Conservation (phyloP, 2,113 vertebrate species). For the Sigmodon hispidus region DNA sequence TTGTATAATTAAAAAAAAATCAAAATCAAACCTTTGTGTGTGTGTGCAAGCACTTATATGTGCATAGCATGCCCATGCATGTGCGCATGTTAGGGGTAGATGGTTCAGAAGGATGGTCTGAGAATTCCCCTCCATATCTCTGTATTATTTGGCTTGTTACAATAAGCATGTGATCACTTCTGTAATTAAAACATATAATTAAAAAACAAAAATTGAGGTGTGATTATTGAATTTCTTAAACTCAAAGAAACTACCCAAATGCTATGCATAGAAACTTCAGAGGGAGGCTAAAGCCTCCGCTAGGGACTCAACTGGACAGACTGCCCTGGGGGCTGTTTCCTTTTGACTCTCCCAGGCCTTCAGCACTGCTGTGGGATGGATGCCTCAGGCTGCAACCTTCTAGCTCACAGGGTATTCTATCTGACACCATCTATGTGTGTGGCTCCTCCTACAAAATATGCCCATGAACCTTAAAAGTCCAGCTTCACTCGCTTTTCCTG, state of each 20-base stretch:
- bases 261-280: not conserved
- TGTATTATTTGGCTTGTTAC: slow-evolving; percentile 4
- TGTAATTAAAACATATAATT: not conserved
- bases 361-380: not conserved
- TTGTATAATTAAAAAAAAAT: slow-evolving; percentile 31
- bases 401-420: not conserved
- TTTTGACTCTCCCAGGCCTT: not conserved
- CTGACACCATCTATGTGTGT: not conserved
- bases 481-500: not conserved
- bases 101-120: not conserved
- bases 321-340: not conserved
- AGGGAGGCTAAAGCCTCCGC: too few species aligned
- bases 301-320: not conserved
- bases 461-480: not conserved
- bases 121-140: not conserved
- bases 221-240: not conserved
- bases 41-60: not conserved
- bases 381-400: not conserved
- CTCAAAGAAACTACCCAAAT: not conserved
- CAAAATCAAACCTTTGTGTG: not conserved
- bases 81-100: not conserved
- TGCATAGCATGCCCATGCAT: not conserved
- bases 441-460: not conserved
- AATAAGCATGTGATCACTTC: not conserved
- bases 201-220: not conserved